Evolutionary conservation across 2,113 vertebrate species (phyloP).

Genomic region (Datnioides undecimradiatus): DNA sequence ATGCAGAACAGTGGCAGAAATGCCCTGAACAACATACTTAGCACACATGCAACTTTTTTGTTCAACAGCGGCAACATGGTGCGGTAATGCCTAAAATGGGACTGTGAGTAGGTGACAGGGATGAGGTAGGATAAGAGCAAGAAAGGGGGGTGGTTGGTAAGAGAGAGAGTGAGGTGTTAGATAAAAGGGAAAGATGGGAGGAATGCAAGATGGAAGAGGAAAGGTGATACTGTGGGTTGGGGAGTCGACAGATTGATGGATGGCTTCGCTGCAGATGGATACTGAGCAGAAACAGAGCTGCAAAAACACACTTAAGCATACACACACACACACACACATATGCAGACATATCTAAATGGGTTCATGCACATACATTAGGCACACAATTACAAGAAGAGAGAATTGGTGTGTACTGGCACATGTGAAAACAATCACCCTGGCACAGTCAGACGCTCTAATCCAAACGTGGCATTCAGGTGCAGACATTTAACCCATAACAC

Average conservation of each 20-base stretch:
- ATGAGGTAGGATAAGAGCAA: constrained; percentile 52
- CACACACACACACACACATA: constrained; percentile 11
- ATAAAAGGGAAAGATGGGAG: constrained; percentile 72
- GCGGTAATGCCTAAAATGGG: constrained; percentile 43
- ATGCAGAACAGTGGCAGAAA: not conserved
- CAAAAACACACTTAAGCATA: constrained; percentile 41
- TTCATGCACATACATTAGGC: not conserved
- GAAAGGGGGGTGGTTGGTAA: constrained; percentile 10
- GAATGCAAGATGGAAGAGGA: constrained; percentile 72
- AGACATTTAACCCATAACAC: constrained; percentile 41
- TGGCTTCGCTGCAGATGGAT: constrained; percentile 64
- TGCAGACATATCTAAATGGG: constrained; percentile 1
- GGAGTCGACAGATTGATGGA: constrained; percentile 84
- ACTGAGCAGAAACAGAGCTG: constrained; percentile 69
- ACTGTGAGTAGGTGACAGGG: constrained; percentile 65
- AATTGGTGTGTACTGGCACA: not conserved
- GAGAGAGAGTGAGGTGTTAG: constrained; percentile 59
- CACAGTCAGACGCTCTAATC: constrained; percentile 32
- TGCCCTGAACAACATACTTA: not conserved
- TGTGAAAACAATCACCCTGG: constrained; percentile 25
- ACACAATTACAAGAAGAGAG: not conserved
- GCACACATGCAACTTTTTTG: constrained; percentile 6
- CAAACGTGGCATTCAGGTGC: constrained; percentile 30
- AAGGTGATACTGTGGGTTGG: constrained; percentile 69
- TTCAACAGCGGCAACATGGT: constrained; percentile 1